Conservation (phyloP, 2,888 invertebrate genomes). For the Trichacis sp. region DNA sequence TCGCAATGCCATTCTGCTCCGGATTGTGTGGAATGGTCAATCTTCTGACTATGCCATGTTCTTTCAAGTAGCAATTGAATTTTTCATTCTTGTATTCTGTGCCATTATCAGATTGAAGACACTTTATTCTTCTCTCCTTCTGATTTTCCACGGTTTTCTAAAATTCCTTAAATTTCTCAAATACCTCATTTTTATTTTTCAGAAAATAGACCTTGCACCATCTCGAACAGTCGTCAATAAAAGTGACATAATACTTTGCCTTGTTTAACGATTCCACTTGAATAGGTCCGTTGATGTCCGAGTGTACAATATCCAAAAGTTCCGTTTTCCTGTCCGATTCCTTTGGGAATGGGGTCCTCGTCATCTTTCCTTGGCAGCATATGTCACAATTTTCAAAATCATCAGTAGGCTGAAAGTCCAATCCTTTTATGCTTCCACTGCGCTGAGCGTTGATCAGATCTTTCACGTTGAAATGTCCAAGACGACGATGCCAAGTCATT, state of each 20-base stretch:
- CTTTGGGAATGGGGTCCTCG: constrained; percentile 31
- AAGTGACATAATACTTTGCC: background rate
- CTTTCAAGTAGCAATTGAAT: background rate
- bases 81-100: too few relatives aligned
- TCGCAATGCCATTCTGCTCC: too few relatives aligned
- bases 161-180: constrained; percentile 23
- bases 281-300: too few relatives aligned
- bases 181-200: too few relatives aligned
- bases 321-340: constrained; percentile 21
- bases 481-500: too few relatives aligned
- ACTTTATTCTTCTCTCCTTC: background rate
- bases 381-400: constrained; percentile 21
- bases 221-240: constrained; percentile 2
- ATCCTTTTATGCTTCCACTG: background rate
- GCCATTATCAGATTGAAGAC: too few relatives aligned
- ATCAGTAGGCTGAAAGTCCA: constrained; percentile 5
- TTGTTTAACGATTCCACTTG: background rate
- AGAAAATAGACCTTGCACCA: constrained; percentile 39
- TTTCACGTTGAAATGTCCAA: too few relatives aligned
- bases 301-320: constrained; percentile 38
- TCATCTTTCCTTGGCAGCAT: constrained; percentile 35
- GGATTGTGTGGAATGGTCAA: background rate
- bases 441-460: background rate
- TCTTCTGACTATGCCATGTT: background rate
- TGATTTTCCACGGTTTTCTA: too few relatives aligned